Evolutionary conservation across 2,888 invertebrate genomes (phyloP).

Genomic region (Caenorhabditis sp.): DNA sequence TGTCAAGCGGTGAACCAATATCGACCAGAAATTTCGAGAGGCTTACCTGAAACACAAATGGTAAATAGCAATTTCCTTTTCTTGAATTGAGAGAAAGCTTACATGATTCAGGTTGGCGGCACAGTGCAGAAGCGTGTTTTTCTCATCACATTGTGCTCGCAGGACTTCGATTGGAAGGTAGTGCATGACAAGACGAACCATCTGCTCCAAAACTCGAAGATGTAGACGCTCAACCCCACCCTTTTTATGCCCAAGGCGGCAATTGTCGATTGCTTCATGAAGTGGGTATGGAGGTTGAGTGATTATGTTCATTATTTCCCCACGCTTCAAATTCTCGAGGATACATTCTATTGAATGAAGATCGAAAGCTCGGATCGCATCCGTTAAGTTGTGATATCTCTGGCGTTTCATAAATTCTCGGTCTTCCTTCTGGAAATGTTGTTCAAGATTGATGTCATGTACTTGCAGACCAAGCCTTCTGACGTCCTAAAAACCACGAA

Average conservation of each 20-base stretch:
- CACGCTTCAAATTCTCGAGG: neutral
- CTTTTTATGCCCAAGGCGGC: no score
- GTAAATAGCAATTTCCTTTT: no score
- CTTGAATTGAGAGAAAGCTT: neutral
- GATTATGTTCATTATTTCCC: no score
- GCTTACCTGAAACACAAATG: neutral
- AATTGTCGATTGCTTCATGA: no score
- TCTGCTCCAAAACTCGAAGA: neutral
- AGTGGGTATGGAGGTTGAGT: no score
- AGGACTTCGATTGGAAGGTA: conserved; percentile 3
- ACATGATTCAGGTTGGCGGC: conserved; percentile 4
- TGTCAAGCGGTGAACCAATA: no score
- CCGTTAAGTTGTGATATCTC: neutral
- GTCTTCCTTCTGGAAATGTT: no score
- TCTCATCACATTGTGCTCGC: neutral
- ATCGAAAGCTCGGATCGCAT: neutral
- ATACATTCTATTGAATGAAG: neutral
- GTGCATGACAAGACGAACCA: neutral
- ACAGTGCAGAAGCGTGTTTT: conserved; percentile 23
- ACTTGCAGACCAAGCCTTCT: no score
- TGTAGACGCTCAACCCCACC: neutral
- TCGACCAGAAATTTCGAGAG: conserved; percentile 5
- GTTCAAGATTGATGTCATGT: no score
- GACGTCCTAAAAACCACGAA: no score
- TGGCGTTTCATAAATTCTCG: neutral